A percentile compares a stretch with the other conserved stretches of the same genome.
Conservation (phyloP, 2,888 invertebrate genomes). For the Lasioglossum villosulum region DNA sequence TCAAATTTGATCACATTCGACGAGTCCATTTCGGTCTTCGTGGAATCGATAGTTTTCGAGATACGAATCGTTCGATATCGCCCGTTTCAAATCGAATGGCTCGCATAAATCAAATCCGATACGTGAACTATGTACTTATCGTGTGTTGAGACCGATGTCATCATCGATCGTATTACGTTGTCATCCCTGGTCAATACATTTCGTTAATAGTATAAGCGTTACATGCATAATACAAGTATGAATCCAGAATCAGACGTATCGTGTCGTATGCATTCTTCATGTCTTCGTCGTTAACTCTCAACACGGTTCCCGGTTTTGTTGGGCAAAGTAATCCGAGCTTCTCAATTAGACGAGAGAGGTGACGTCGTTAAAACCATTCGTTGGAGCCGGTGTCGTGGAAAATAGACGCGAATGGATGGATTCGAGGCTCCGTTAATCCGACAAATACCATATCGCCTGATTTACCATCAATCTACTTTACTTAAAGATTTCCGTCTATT, state of each 20-base stretch:
- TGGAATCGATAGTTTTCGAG: neutral
- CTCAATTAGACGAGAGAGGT: neutral
- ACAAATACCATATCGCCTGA: neutral
- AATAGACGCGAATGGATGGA: neutral
- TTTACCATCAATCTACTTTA: neutral
- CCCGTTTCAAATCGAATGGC: neutral
- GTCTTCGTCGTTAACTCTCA: neutral
- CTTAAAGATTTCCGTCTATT: neutral
- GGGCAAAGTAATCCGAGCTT: neutral
- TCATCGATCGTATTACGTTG: neutral
- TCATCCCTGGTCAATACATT: neutral
- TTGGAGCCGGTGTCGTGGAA: neutral
- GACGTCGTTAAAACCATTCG: neutral
- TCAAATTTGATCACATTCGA: too few species aligned
- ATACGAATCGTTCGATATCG: neutral
- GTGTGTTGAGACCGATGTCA: neutral
- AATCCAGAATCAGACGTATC: neutral
- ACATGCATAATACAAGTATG: neutral
- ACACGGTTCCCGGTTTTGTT: neutral
- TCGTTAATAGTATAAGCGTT: neutral
- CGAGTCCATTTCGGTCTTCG: neutral
- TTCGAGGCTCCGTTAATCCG: neutral
- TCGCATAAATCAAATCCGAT: neutral
- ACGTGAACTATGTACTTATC: neutral
- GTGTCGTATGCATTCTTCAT: neutral